These are phyloP conservation scores for Tenthredo distinguenda DNA, from an alignment of 2,888 invertebrate species.

Conservation along the genomic window DNA sequence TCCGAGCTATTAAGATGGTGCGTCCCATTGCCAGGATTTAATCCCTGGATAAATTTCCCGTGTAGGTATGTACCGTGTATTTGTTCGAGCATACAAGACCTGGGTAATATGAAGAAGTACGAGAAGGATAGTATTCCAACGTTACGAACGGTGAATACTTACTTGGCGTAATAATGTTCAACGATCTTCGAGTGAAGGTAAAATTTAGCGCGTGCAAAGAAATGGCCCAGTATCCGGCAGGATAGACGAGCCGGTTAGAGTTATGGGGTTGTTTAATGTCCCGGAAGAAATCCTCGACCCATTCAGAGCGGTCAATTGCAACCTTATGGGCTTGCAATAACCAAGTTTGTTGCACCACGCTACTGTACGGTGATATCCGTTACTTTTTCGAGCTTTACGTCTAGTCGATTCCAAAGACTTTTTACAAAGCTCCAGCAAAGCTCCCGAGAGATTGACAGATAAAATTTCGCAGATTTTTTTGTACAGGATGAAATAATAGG, in stretches of 20 bases:
- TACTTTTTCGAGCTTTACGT: background rate
- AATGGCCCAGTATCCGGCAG: background rate
- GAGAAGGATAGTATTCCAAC: background rate
- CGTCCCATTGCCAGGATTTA: background rate
- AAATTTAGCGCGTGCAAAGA: constrained; percentile 34
- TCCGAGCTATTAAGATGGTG: background rate
- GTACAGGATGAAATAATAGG: background rate
- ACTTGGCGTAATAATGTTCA: constrained; percentile 12
- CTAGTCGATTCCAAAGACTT: background rate
- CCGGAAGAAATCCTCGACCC: constrained; percentile 8
- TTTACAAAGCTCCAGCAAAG: background rate
- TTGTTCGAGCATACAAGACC: background rate
- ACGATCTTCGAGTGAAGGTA: constrained; percentile 27
- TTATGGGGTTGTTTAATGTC: constrained; percentile 21
- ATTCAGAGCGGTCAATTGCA: constrained; percentile 43
- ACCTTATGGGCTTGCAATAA: constrained; percentile 33
- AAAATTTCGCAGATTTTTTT: background rate
- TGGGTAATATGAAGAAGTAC: background rate
- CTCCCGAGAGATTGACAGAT: background rate
- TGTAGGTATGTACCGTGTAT: background rate
- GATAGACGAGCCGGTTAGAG: constrained; percentile 32
- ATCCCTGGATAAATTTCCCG: background rate
- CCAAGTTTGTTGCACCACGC: background rate
- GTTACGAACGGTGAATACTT: background rate
- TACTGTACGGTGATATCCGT: background rate